These are phyloP conservation scores for Papilio machaon DNA, from an alignment of 1,140 invertebrate genomes.

Conservation along the genomic window DNA sequence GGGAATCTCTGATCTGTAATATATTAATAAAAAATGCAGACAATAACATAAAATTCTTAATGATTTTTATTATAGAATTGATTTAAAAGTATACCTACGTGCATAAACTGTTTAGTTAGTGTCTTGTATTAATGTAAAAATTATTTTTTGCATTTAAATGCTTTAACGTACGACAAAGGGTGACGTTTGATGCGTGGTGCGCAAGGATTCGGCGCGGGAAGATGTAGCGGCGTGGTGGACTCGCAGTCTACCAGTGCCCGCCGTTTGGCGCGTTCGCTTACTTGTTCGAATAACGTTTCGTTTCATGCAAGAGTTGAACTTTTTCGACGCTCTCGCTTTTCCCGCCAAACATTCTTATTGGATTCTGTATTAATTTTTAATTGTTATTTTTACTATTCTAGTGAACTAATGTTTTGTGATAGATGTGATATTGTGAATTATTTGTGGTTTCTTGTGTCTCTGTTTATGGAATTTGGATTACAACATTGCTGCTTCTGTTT, in stretches of 20 bases:
- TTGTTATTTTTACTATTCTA: constrained; percentile 42
- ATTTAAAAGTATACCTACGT: neutral
- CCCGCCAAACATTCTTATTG: constrained; percentile 64
- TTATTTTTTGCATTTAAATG: constrained; percentile 27
- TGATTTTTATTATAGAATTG: too few species aligned
- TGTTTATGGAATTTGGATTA: constrained; percentile 47
- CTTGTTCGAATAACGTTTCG: constrained; percentile 41
- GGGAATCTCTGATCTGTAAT: too few species aligned
- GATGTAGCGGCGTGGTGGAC: constrained; percentile 55
- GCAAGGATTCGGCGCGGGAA: constrained; percentile 71
- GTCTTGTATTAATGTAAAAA: neutral
- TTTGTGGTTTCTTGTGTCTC: constrained; percentile 45
- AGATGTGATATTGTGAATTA: constrained; percentile 52
- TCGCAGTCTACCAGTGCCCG: constrained; percentile 63
- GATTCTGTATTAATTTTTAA: constrained; percentile 44
- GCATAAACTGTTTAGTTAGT: too few species aligned
- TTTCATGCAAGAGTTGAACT: constrained; percentile 59
- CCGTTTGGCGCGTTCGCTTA: constrained; percentile 53
- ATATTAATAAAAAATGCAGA: too few species aligned
- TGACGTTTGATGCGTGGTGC: constrained; percentile 56
- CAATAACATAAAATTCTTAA: too few species aligned
- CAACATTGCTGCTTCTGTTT: constrained; percentile 33
- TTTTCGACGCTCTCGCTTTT: constrained; percentile 66
- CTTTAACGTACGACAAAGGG: constrained; percentile 54
- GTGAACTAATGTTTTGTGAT: constrained; percentile 40